Evolutionary conservation across 2,888 invertebrate genomes (phyloP).

Genomic region (Mythimna loreyi): DNA sequence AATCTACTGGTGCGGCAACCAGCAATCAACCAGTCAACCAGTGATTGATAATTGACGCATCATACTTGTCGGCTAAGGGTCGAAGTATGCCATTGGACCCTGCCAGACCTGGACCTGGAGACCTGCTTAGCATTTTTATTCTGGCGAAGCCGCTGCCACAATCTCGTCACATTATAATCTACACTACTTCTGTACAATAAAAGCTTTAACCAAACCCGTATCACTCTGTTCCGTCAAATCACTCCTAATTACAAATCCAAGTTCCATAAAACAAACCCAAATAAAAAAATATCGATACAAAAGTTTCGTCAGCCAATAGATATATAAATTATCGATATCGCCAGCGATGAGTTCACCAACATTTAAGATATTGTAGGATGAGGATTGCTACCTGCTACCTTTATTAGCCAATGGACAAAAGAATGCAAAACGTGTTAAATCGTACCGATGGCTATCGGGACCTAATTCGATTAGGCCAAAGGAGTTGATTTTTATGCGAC

Average conservation of each 20-base stretch:
- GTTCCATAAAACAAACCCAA: slow-evolving; percentile 46
- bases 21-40: too few species aligned
- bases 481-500: slow-evolving; percentile 89
- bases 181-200: neutral
- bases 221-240: slow-evolving; percentile 1
- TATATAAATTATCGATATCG: slow-evolving; percentile 76
- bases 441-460: slow-evolving; percentile 86
- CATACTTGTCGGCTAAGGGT: too few species aligned
- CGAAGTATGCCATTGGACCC: too few species aligned
- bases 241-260: slow-evolving; percentile 41
- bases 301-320: slow-evolving; percentile 77
- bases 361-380: slow-evolving; percentile 81
- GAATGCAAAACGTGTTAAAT: slow-evolving; percentile 90
- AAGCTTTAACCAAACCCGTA: neutral
- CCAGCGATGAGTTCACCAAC: slow-evolving; percentile 87
- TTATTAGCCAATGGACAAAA: slow-evolving; percentile 87
- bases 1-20: too few species aligned
- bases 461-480: slow-evolving; percentile 90
- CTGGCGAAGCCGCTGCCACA: too few species aligned
- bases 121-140: too few species aligned
- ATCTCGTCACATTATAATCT: neutral
- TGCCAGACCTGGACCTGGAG: too few species aligned
- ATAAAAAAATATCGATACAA: slow-evolving; percentile 69
- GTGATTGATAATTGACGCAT: too few species aligned
- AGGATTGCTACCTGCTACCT: slow-evolving; percentile 86